Evolutionary conservation across 92 coral and sea anemone genomes (phyloP), one percentile per base, ranked within the genome.

Genomic region (Heteractis magnifica): DNA sequence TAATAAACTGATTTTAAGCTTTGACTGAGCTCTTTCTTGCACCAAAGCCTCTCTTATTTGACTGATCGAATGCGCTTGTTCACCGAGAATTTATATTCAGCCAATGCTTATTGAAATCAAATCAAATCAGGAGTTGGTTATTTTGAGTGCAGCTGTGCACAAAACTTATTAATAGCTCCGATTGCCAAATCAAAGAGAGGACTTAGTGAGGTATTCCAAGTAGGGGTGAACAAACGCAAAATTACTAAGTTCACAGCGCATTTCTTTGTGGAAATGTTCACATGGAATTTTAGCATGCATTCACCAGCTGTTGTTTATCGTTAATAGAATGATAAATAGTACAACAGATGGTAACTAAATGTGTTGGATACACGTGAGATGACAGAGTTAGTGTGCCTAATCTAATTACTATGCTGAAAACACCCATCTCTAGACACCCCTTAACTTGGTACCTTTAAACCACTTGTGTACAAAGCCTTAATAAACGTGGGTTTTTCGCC

Each of bases 281-380:
- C 95, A 94, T 97, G 99, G 99, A 98, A 97, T 97, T 92, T 93
- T 89, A 97, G 92, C 98, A 95, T 92, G 94, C 92, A 88, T 82
- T 86, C 83, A 88, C 87, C 99, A 97, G 97, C 99, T 97, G 99
- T 97, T 94, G 97, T 94, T 94, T 97, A 89, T 97, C 94, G 92
- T 90, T 93, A 97, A 97, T 94, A 97, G 98, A 97, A 97, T 97
- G 94, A 94, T 90, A 94, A 97, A 90, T 93, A 94, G 95, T 91
- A 86, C 95, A 92, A 93, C 99, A 97, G 99, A 97, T 97, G 99
- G 99, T 91, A 89, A 83, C 90, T 97, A 97, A 97, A 97, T 97
- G 97, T 91, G 94, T 94, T 92, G 89, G 86, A 89, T 90, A 94
- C 98, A 94, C 98, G 98, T 92, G 95, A 94, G 94, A 88, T 87